These are phyloP conservation scores for Bradypodion pumilum DNA, from an alignment of 2,797 vertebrate genomes.

Conservation along the genomic window DNA sequence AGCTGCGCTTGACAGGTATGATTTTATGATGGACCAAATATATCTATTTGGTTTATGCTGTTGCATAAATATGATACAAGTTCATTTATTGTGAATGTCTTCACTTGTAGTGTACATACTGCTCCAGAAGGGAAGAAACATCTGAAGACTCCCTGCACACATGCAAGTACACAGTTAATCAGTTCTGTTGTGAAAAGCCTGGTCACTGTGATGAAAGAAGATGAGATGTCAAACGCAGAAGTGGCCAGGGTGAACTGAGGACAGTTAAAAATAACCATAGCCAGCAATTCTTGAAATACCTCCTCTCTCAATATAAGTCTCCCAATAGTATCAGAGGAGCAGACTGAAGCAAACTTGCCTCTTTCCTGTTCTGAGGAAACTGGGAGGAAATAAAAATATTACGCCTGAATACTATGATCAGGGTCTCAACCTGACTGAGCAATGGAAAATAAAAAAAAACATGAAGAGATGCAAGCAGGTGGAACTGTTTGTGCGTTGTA, in stretches of 20 bases:
- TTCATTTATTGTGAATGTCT: neutral
- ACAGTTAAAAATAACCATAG: neutral
- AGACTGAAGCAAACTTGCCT: neutral
- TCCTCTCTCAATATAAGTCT: too few species aligned
- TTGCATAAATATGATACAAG: neutral
- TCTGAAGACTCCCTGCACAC: neutral
- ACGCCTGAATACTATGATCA: neutral
- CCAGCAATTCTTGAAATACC: neutral
- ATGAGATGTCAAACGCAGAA: too few species aligned
- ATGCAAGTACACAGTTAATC: neutral
- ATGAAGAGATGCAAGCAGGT: neutral
- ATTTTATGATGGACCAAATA: neutral
- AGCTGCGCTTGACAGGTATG: too few species aligned
- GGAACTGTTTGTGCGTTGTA: neutral
- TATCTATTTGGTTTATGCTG: neutral
- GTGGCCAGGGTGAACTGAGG: neutral
- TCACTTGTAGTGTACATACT: neutral
- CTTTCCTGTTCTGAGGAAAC: neutral
- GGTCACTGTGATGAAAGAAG: neutral
- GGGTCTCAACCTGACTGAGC: neutral
- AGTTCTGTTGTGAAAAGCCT: neutral
- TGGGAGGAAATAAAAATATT: neutral
- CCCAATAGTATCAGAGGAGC: neutral
- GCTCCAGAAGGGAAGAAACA: neutral
- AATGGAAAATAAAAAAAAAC: neutral